Evolutionary conservation across 2,888 invertebrate genomes (phyloP).

Genomic region (Epirrhoe tristata): DNA sequence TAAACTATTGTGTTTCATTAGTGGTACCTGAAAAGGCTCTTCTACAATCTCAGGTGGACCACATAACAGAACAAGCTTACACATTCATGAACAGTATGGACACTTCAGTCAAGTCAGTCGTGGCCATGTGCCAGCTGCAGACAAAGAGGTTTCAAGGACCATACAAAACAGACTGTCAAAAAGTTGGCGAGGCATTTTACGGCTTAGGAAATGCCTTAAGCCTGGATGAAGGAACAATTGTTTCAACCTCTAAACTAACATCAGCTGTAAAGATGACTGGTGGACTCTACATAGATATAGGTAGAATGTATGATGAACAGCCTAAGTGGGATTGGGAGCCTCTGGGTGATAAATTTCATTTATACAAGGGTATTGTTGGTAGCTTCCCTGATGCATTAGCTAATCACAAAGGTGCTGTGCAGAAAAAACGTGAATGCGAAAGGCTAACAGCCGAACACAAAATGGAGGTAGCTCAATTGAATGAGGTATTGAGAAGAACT

Average conservation of each 20-base stretch:
- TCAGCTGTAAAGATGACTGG: conserved; percentile 94
- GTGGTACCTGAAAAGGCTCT: conserved; percentile 93
- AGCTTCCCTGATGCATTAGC: conserved; percentile 96
- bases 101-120: conserved; percentile 92
- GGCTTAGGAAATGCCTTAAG: conserved; percentile 93
- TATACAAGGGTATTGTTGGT: conserved; percentile 96
- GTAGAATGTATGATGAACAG: conserved; percentile 95
- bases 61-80: conserved; percentile 93
- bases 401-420: conserved; percentile 95
- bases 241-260: conserved; percentile 88
- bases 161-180: conserved; percentile 96
- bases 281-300: conserved; percentile 95
- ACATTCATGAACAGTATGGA: conserved; percentile 95
- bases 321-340: conserved; percentile 96
- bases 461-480: conserved; percentile 92
- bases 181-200: conserved; percentile 94
- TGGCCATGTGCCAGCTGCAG: conserved; percentile 93
- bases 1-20: conserved; percentile 95
- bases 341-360: conserved; percentile 94
- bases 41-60: conserved; percentile 90
- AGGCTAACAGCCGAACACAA: conserved; percentile 92
- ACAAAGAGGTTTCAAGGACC: conserved; percentile 94
- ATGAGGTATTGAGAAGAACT: conserved; percentile 92
- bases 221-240: conserved; percentile 89
- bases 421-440: conserved; percentile 96